Percentiles rank a stretch among this genome's conserved stretches.
phyloP scores from a whole-genome alignment of 2,888 invertebrate species.

The Stenolophus ochropezus region DNA sequence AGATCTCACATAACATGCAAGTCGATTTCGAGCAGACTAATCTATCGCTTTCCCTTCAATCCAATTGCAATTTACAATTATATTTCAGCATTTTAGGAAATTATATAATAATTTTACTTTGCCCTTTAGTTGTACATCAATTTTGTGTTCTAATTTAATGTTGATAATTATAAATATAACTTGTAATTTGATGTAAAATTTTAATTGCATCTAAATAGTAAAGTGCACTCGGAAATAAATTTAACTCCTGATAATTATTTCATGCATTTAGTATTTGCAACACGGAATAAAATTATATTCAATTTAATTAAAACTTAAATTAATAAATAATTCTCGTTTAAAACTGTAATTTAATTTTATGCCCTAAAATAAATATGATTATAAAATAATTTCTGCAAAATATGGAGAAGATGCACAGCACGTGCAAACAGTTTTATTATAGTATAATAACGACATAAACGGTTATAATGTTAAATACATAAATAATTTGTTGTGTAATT shows the following conservation, averaged over 20 bases:
- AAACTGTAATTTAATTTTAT: not conserved
- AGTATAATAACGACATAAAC: not conserved
- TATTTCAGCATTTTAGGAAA: too few relatives aligned
- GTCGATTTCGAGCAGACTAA: too few relatives aligned
- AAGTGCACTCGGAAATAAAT: not conserved
- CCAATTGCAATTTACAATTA: too few relatives aligned
- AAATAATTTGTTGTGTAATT: conserved; percentile 17
- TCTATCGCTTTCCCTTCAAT: too few relatives aligned
- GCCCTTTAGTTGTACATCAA: too few relatives aligned
- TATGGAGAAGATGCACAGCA: not conserved
- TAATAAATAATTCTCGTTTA: not conserved
- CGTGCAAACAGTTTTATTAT: not conserved
- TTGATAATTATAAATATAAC: too few relatives aligned
- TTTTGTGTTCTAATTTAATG: too few relatives aligned
- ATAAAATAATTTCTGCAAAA: not conserved
- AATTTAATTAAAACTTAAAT: not conserved
- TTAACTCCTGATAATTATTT: not conserved
- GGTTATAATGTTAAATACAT: not conserved
- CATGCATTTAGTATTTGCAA: not conserved
- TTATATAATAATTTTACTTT: too few relatives aligned
- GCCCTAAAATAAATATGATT: not conserved
- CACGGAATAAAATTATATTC: not conserved
- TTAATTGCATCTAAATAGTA: not conserved
- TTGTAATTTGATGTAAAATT: not conserved
- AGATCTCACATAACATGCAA: too few relatives aligned